A percentile compares a stretch with the other conserved stretches of the same genome.
These are phyloP conservation scores for Menidia menidia DNA, from an alignment of 2,797 vertebrate species.

Conservation along the genomic window DNA sequence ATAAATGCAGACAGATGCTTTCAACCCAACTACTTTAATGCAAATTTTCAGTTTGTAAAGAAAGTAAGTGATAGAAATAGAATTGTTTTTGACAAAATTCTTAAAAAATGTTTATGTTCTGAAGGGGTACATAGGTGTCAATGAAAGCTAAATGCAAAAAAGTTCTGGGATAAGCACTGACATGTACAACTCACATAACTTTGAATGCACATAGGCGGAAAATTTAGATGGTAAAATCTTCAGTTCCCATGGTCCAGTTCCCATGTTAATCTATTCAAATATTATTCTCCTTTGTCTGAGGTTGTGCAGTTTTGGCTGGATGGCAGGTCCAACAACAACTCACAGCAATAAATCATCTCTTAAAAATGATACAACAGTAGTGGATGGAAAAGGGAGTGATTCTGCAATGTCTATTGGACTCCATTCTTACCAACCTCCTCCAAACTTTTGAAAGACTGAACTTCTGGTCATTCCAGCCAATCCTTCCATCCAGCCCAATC, in stretches of 20 bases:
- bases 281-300: background rate
- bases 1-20: constrained; percentile 35
- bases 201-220: background rate
- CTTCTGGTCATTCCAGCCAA: too few relatives aligned
- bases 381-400: background rate
- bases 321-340: background rate
- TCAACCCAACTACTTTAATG: background rate
- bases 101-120: too few relatives aligned
- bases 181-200: background rate
- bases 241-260: background rate
- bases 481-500: too few relatives aligned
- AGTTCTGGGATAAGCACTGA: background rate
- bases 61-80: background rate
- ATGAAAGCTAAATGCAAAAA: background rate
- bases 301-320: constrained; percentile 1
- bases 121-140: too few relatives aligned
- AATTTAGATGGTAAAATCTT: background rate
- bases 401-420: too few relatives aligned
- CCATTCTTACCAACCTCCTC: too few relatives aligned
- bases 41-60: too few relatives aligned
- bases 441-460: too few relatives aligned
- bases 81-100: background rate
- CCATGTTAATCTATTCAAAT: background rate
- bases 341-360: background rate
- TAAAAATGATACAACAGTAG: background rate